These are phyloP conservation scores for Cavia porcellus DNA, from an alignment of 2,113 vertebrate genomes.

Conservation along the genomic window DNA sequence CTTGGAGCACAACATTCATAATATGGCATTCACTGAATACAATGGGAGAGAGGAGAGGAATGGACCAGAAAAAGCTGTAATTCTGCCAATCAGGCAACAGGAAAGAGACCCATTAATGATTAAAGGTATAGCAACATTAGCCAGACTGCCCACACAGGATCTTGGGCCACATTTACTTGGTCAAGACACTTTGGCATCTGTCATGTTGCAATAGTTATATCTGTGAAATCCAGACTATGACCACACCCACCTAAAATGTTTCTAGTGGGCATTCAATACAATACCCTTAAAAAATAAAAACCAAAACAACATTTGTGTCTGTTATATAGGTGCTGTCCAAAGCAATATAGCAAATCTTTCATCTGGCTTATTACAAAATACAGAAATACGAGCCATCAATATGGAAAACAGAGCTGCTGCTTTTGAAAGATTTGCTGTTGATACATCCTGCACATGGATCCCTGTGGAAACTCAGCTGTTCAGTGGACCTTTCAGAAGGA, in stretches of 20 bases:
- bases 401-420: not conserved
- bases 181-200: not conserved
- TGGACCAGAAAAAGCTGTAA: not conserved
- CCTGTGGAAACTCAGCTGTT: not conserved
- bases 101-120: rapidly evolving
- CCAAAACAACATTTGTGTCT: not conserved
- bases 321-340: not conserved
- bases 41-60: not conserved
- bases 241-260: not conserved
- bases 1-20: not conserved
- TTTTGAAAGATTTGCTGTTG: not conserved
- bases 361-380: not conserved
- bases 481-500: not conserved
- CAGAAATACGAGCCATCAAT: not conserved
- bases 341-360: not conserved
- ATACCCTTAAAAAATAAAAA: not conserved
- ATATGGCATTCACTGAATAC: not conserved
- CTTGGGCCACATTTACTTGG: rapidly evolving
- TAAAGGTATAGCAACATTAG: not conserved
- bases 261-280: not conserved
- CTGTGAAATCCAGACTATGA: not conserved
- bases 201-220: not conserved
- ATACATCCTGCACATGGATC: rapidly evolving
- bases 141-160: not conserved
- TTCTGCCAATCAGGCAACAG: not conserved